phyloP scores from a whole-genome alignment of 2,797 vertebrate species.

The Anisognathus igniventris region DNA sequence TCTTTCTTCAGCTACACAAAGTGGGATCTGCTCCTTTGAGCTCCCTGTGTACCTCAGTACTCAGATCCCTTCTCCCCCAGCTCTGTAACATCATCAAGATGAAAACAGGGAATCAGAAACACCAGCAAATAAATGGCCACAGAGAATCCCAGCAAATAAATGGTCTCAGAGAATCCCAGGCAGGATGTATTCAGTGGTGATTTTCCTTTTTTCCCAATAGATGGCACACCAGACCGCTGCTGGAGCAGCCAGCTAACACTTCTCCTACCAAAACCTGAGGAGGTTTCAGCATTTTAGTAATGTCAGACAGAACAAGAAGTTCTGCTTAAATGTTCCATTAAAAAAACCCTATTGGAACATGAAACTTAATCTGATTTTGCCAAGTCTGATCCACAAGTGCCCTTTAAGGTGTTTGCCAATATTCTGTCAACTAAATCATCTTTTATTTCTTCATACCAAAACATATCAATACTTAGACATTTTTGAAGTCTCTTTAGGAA shows the following conservation, averaged over 20 bases:
- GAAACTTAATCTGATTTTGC: not conserved
- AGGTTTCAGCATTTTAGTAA: not conserved
- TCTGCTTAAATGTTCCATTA: not conserved
- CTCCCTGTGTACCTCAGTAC: not conserved
- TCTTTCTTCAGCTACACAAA: not conserved
- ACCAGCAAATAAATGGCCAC: not conserved
- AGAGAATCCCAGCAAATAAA: not conserved
- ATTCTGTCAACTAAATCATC: not conserved
- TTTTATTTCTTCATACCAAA: not conserved
- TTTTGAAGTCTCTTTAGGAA: not conserved
- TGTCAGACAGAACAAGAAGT: not conserved
- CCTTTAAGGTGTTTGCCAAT: not conserved
- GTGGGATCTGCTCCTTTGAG: not conserved
- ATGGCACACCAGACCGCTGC: slow-evolving; percentile 74
- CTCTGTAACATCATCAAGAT: accelerated
- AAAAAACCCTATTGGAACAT: not conserved
- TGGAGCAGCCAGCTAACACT: not conserved
- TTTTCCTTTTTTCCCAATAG: slow-evolving; percentile 70
- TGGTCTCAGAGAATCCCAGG: not conserved
- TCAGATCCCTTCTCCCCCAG: not conserved
- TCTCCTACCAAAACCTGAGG: not conserved
- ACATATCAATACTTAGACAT: not conserved
- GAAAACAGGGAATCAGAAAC: not conserved
- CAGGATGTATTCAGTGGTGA: not conserved
- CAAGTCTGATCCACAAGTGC: not conserved